These are phyloP conservation scores for Orchesellides sinensis DNA, from an alignment of 2,888 invertebrate genomes.

Conservation along the genomic window DNA sequence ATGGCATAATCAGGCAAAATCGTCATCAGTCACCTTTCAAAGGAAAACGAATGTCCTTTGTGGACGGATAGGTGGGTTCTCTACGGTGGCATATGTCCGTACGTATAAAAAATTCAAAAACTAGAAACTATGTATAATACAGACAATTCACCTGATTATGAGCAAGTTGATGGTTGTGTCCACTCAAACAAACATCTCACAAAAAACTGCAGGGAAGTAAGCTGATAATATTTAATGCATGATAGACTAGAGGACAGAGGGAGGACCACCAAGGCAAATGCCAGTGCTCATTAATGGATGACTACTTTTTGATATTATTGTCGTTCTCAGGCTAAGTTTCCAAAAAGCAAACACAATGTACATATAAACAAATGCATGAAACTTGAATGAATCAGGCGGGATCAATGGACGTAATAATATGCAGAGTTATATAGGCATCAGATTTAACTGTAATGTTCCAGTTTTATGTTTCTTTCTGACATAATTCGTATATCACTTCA, in stretches of 20 bases:
- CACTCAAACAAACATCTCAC: neutral
- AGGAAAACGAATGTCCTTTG: neutral
- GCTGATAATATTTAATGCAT: slow-evolving; percentile 58
- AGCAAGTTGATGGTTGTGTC: neutral
- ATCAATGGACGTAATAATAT: neutral
- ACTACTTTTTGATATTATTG: slow-evolving; percentile 21
- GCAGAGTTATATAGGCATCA: neutral
- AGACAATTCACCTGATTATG: neutral
- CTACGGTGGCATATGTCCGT: neutral
- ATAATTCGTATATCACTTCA: slow-evolving; percentile 53
- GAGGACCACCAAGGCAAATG: slow-evolving; percentile 49
- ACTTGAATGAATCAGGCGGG: slow-evolving; percentile 4
- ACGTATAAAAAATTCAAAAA: slow-evolving; percentile 40
- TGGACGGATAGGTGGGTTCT: neutral
- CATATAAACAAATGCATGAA: neutral
- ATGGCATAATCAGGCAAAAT: neutral
- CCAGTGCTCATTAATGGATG: slow-evolving; percentile 47
- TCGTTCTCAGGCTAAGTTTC: no score
- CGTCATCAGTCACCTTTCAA: neutral
- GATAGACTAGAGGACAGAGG: slow-evolving; percentile 38
- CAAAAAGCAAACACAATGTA: no score
- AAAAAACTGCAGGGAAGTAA: slow-evolving; percentile 33
- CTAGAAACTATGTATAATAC: slow-evolving; percentile 34
- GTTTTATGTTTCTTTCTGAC: slow-evolving; percentile 38
- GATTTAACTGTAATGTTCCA: slow-evolving; percentile 47